Conservation (phyloP, 2,113 vertebrate genomes). For the Rhineura floridana region DNA sequence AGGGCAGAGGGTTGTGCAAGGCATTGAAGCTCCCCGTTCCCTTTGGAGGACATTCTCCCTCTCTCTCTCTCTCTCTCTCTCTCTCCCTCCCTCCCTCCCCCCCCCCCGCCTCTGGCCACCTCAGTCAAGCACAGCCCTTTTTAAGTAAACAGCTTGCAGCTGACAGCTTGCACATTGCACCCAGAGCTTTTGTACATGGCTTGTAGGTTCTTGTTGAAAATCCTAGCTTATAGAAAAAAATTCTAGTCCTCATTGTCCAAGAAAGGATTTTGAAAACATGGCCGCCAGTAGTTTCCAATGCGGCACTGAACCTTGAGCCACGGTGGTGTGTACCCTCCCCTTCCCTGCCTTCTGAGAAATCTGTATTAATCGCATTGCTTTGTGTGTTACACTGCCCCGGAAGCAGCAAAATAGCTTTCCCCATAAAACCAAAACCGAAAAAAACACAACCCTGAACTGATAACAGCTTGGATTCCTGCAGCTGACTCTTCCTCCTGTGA, state of each 20-base stretch:
- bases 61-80: no score
- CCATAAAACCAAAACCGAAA: rapidly evolving
- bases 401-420: neutral
- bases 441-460: rapidly evolving
- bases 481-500: neutral
- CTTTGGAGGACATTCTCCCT: neutral
- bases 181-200: neutral
- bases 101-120: neutral
- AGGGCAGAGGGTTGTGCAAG: neutral
- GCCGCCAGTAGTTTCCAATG: neutral
- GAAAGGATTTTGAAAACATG: neutral
- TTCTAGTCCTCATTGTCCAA: neutral
- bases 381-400: neutral
- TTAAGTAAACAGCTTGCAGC: neutral
- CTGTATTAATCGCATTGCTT: neutral
- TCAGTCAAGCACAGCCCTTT: no score
- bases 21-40: neutral
- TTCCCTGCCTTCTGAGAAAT: neutral
- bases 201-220: neutral
- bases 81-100: no score
- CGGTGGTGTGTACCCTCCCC: no score
- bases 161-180: no score
- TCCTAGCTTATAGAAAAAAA: neutral
- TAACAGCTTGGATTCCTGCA: neutral
- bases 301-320: neutral